phyloP scores from a whole-genome alignment of 2,797 vertebrate genomes.

The Telmatherina bonti region DNA sequence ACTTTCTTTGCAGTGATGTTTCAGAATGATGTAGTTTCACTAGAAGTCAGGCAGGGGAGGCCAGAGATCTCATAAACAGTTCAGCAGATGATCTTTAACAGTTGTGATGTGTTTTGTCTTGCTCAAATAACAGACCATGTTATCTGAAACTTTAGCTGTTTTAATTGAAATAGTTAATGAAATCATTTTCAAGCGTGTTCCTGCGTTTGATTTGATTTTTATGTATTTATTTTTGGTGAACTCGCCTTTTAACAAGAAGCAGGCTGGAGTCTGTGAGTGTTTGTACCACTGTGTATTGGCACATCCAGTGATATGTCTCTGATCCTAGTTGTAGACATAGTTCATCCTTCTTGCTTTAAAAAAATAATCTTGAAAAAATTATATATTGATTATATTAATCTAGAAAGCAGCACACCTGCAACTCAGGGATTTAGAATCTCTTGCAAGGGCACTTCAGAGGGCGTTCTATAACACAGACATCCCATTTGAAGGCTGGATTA shows the following conservation, averaged over 20 bases:
- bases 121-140: neutral
- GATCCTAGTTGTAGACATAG: slow-evolving; percentile 16
- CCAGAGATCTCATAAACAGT: slow-evolving; percentile 29
- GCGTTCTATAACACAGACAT: slow-evolving; percentile 24
- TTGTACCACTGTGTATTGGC: slow-evolving; percentile 47
- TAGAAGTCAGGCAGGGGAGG: slow-evolving; percentile 37
- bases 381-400: neutral
- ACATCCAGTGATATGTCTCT: slow-evolving; percentile 39
- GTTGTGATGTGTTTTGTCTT: neutral
- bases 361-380: neutral
- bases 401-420: slow-evolving; percentile 27
- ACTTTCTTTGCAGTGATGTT: neutral
- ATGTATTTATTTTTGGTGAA: neutral
- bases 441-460: slow-evolving; percentile 70
- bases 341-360: slow-evolving; percentile 1
- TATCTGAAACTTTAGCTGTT: neutral
- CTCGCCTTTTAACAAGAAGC: neutral
- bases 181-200: neutral
- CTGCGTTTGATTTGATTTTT: neutral
- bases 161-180: neutral
- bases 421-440: slow-evolving; percentile 36
- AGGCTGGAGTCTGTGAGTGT: neutral
- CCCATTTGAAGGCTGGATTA: slow-evolving; percentile 27
- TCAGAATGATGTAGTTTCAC: slow-evolving; percentile 32
- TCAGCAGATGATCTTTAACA: neutral